Evolutionary conservation across 2,113 vertebrate genomes (phyloP), one percentile per base, ranked within the genome.

Genomic region (Lipophrys pholis): DNA sequence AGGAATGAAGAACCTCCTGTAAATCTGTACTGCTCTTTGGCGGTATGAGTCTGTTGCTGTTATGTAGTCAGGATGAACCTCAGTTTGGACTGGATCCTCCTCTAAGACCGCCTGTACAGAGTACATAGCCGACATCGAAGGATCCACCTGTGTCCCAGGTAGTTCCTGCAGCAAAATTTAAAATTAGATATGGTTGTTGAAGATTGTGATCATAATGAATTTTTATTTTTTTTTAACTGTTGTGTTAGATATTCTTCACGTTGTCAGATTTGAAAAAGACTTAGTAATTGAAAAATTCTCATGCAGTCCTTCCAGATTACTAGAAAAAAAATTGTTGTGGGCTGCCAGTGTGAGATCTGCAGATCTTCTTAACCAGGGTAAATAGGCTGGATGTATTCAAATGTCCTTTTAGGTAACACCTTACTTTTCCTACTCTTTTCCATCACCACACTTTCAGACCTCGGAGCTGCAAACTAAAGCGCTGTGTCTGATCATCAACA

Each of bases 401-500:
- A 15, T 65, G n/a, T 17, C 4, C 8, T 64, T 58, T 57, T 52
- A 39, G 9, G 8, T 11, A 66, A 36, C 54, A 42, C 17, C 16
- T 38, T 39, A 17, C 9, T n/a, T 53, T n/a, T n/a, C n/a, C n/a
- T 16, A 48, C 52, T 48, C 14, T 41, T 57, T 10, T 40, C 61
- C 41, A 62, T 30, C 46, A 21, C 14, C 14, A 35, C n/a, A 8
- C n/a, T 48, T 55, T 58, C 46, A 69, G 40, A 58, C 45, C 43
- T 58, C 53, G 10, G 6, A 58, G 59, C 78, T 59, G 17, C n/a
- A 17, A 11, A 5, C 6, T 41, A n/a, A 17, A 35, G 17, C 1
- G 7, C 49, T 39, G 3, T n/a, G 40, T 55, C 7, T 74, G 53
- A 9, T 58, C 57, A 63, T 6, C 16, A 30, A 39, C 48, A 21